Evolutionary conservation across 2,888 invertebrate genomes (phyloP).

Genomic region (Andrena praecox): DNA sequence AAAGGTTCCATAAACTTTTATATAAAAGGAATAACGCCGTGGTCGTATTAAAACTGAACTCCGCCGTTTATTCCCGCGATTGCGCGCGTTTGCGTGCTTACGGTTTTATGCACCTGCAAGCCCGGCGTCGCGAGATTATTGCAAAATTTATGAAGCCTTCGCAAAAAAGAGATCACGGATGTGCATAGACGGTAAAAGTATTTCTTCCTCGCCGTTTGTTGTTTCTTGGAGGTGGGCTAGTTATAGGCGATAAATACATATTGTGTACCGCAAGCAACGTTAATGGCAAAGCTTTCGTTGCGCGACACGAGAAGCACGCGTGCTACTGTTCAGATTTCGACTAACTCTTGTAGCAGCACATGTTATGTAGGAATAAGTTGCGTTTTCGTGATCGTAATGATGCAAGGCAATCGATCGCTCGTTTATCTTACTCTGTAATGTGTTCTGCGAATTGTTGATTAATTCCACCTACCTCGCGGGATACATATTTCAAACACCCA

Average conservation of each 20-base stretch:
- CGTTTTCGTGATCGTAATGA: not conserved
- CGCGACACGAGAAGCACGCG: no score
- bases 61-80: conserved; percentile 4
- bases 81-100: not conserved
- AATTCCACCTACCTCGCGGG: conserved; percentile 26
- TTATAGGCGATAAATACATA: not conserved
- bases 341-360: no score
- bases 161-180: conserved; percentile 14
- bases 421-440: conserved; percentile 7
- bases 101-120: conserved; percentile 17
- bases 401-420: not conserved
- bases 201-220: conserved; percentile 1
- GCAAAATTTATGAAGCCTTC: conserved; percentile 36
- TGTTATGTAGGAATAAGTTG: not conserved
- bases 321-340: no score
- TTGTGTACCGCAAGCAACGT: not conserved
- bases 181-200: conserved; percentile 14
- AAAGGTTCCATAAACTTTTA: conserved; percentile 34
- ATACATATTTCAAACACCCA: conserved; percentile 21
- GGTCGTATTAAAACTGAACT: conserved; percentile 30
- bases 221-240: not conserved
- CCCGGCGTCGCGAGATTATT: conserved; percentile 33
- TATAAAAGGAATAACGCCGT: conserved; percentile 20
- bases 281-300: not conserved
- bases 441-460: conserved; percentile 23